A percentile compares a stretch with the other conserved stretches of the same genome.
Conservation (phyloP, 1,140 invertebrate genomes). For the Lucilia sericata region DNA sequence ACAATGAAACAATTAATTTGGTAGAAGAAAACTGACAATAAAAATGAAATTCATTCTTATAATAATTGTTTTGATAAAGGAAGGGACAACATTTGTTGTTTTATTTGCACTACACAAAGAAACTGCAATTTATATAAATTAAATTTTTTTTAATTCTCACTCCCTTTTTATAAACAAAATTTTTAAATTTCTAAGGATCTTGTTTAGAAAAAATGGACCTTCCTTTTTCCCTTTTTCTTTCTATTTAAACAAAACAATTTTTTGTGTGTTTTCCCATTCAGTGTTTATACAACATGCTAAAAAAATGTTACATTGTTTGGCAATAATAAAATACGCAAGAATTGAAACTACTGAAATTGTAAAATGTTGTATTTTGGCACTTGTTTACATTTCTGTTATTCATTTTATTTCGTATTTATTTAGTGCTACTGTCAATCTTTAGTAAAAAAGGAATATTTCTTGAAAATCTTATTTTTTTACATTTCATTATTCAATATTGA, state of each 20-base stretch:
- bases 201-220: slow-evolving; percentile 17
- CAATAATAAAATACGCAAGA: no score
- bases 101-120: neutral
- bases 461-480: neutral
- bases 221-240: neutral
- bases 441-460: neutral
- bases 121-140: neutral
- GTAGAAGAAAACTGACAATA: neutral
- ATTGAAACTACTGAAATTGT: neutral
- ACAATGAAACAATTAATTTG: slow-evolving; percentile 32
- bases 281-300: slow-evolving; percentile 27
- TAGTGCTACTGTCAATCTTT: slow-evolving; percentile 37
- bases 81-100: neutral
- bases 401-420: slow-evolving; percentile 27
- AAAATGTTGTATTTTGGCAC: neutral
- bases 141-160: slow-evolving; percentile 22
- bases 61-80: slow-evolving; percentile 22
- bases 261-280: neutral
- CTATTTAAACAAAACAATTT: neutral
- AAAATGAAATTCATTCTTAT: neutral
- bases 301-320: slow-evolving; percentile 20
- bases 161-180: slow-evolving; percentile 28
- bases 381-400: slow-evolving; percentile 30
- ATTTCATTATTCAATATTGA: neutral
- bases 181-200: neutral